Evolutionary conservation across 2,797 vertebrate species (phyloP).

Genomic region (Acrossocheilus fasciatus): DNA sequence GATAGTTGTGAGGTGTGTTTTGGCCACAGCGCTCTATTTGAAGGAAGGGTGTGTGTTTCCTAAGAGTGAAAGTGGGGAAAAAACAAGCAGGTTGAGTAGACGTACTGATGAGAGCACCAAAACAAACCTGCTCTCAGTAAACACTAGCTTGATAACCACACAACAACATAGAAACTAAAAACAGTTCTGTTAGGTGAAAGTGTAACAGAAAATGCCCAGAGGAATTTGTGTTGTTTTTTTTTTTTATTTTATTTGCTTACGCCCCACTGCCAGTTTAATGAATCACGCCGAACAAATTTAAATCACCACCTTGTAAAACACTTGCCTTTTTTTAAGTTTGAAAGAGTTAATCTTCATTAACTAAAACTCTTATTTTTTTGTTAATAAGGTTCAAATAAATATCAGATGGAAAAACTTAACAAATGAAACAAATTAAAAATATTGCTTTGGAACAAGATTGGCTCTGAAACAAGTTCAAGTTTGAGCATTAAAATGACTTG

Average conservation of each 20-base stretch:
- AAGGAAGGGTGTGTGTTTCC: conserved; percentile 64
- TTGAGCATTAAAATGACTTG: too few relatives aligned
- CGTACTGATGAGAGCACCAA: background rate
- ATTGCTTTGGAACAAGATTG: too few relatives aligned
- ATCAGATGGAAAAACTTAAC: too few relatives aligned
- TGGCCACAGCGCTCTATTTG: conserved; percentile 7
- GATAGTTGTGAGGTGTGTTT: conserved; percentile 30
- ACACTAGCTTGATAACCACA: background rate
- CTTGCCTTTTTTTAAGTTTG: background rate
- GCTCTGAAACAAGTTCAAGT: too few relatives aligned
- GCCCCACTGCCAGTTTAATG: background rate
- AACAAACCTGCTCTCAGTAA: background rate
- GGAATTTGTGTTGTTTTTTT: too few relatives aligned
- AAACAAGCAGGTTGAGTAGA: conserved; percentile 28
- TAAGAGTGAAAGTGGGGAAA: conserved; percentile 31
- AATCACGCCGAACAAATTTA: too few relatives aligned
- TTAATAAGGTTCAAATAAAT: too few relatives aligned
- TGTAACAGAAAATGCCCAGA: too few relatives aligned
- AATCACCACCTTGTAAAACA: background rate
- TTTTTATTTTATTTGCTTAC: background rate
- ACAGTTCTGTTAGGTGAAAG: background rate
- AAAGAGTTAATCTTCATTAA: background rate
- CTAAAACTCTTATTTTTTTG: too few relatives aligned
- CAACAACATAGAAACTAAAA: background rate
- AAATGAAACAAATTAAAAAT: too few relatives aligned